Evolutionary conservation across 2,888 invertebrate genomes (phyloP).

Genomic region (Frankliniella fusca): DNA sequence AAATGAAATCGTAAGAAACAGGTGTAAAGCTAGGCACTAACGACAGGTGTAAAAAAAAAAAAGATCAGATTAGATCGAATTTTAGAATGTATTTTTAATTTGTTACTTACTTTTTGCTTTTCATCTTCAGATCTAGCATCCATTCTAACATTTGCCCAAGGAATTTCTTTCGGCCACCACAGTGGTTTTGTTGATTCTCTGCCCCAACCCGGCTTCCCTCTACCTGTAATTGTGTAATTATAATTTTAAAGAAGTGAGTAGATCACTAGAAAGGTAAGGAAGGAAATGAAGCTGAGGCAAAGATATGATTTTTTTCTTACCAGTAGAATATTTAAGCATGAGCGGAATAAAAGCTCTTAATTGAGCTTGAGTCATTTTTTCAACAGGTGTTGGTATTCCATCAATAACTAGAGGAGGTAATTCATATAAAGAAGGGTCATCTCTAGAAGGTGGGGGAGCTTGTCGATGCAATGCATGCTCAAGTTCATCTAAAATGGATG

Average conservation of each 20-base stretch:
- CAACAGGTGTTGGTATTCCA: slow-evolving; percentile 95
- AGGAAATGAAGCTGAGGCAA: neutral
- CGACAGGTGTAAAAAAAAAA: neutral
- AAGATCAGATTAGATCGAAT: slow-evolving; percentile 13
- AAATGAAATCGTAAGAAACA: no score
- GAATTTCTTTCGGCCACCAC: slow-evolving; percentile 98
- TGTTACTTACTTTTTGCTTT: slow-evolving; percentile 79
- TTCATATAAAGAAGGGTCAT: slow-evolving; percentile 91
- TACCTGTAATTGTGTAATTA: slow-evolving; percentile 47
- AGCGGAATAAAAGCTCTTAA: slow-evolving; percentile 93
- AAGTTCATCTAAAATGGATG: slow-evolving; percentile 90
- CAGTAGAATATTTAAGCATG: slow-evolving; percentile 96
- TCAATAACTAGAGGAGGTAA: slow-evolving; percentile 94
- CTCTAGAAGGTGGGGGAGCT: slow-evolving; percentile 77
- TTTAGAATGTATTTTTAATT: neutral
- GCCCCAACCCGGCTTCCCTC: slow-evolving; percentile 98
- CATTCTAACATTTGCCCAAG: slow-evolving; percentile 98
- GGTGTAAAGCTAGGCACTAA: no score
- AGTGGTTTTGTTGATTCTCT: slow-evolving; percentile 90
- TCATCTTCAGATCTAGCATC: slow-evolving; percentile 94
- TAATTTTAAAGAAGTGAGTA: slow-evolving; percentile 3
- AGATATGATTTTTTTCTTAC: slow-evolving; percentile 46
- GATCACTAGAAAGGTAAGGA: neutral
- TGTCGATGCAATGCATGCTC: slow-evolving; percentile 91
- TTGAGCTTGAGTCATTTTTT: slow-evolving; percentile 99